Conservation (phyloP, 2,113 vertebrate genomes). For the Pomatostomus ruficeps region DNA sequence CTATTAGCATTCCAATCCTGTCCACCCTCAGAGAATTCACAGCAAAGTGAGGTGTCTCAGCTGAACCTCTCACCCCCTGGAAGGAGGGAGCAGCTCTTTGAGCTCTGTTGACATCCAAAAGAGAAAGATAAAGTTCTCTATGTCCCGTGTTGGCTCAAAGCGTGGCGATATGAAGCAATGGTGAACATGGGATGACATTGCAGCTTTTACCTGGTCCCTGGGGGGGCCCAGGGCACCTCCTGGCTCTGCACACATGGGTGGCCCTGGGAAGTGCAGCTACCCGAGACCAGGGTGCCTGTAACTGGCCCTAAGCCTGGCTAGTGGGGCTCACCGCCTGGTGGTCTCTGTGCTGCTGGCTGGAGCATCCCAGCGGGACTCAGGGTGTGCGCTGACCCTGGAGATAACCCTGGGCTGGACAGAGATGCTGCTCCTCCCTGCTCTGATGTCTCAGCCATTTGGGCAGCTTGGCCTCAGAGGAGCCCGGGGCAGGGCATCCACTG, state of each 20-base stretch:
- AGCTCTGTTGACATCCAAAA: conserved; percentile 18
- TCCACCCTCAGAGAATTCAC: neutral
- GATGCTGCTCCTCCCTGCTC: neutral
- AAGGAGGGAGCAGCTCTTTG: conserved; percentile 6
- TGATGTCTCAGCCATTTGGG: neutral
- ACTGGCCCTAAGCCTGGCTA: neutral
- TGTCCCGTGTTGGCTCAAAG: neutral
- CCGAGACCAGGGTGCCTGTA: accelerated
- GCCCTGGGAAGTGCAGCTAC: neutral
- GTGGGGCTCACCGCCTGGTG: neutral
- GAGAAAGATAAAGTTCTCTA: conserved; percentile 28
- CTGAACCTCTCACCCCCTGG: conserved; percentile 7
- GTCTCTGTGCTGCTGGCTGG: neutral
- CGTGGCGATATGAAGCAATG: conserved; percentile 46
- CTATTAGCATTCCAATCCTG: neutral
- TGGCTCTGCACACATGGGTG: neutral
- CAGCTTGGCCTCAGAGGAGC: neutral
- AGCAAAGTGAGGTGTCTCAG: neutral
- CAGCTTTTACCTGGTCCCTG: conserved; percentile 17
- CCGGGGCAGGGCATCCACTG: neutral
- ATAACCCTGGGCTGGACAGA: accelerated
- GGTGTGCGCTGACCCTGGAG: neutral
- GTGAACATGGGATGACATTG: conserved; percentile 52
- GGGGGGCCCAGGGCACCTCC: neutral
- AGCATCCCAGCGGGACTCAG: neutral